Evolutionary conservation across 2,113 vertebrate genomes (phyloP).

Genomic region (Grantiella picta): DNA sequence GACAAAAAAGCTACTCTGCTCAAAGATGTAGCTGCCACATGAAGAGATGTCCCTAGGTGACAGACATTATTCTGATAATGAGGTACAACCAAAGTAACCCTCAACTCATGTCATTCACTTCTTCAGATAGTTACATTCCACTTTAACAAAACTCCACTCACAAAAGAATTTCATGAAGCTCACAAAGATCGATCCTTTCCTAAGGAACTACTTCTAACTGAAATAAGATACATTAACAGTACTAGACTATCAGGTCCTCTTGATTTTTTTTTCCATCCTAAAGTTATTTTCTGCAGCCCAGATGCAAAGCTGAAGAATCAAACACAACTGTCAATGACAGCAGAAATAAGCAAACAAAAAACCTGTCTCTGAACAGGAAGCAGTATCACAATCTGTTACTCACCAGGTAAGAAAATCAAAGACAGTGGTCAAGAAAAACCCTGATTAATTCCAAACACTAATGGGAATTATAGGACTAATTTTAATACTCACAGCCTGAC

Average conservation of each 20-base stretch:
- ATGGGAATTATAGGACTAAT: neutral
- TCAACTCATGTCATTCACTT: neutral
- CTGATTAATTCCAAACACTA: neutral
- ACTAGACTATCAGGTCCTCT: neutral
- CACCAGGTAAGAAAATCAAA: neutral
- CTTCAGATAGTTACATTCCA: neutral
- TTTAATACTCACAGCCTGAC: constrained; percentile 88
- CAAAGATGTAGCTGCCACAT: neutral
- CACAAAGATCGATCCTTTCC: neutral
- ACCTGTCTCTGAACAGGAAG: neutral
- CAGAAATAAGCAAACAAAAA: neutral
- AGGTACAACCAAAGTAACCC: neutral
- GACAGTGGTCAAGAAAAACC: neutral
- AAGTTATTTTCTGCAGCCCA: neutral
- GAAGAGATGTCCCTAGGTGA: neutral
- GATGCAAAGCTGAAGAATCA: neutral
- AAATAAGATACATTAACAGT: neutral
- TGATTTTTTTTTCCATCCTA: neutral
- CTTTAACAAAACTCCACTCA: neutral
- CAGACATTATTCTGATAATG: neutral
- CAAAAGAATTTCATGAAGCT: neutral
- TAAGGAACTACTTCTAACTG: neutral
- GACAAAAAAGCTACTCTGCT: neutral
- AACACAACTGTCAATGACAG: neutral
- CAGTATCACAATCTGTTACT: rapidly evolving